These are phyloP conservation scores for Aegotheles bennettii DNA, from an alignment of 2,113 vertebrate genomes.

Conservation along the genomic window DNA sequence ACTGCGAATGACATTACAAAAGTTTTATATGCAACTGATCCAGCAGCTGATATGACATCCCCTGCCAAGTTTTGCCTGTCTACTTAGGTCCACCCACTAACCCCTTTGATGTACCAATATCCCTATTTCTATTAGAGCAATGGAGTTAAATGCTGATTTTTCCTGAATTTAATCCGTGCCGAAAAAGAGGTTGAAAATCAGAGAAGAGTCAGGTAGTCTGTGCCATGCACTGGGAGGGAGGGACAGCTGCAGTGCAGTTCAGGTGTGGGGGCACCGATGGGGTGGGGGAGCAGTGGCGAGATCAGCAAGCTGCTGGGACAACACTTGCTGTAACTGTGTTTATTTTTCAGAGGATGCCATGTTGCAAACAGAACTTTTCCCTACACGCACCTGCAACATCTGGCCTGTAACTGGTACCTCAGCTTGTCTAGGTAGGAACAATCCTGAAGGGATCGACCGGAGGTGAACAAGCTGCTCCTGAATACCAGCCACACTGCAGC, in stretches of 20 bases:
- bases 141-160: neutral
- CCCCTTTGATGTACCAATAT: neutral
- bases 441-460: neutral
- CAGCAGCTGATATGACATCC: neutral
- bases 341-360: neutral
- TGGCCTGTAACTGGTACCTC: neutral
- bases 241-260: neutral
- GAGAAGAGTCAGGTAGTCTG: neutral
- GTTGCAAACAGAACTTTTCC: neutral
- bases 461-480: neutral
- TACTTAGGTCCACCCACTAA: neutral
- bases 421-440: neutral
- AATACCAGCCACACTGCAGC: neutral
- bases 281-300: rapidly evolving
- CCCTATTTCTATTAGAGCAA: neutral
- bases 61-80: neutral
- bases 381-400: neutral
- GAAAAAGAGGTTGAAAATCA: neutral
- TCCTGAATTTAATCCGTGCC: neutral
- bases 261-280: rapidly evolving
- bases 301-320: neutral
- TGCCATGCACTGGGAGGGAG: rapidly evolving
- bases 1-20: neutral
- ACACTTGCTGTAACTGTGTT: neutral
- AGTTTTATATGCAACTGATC: neutral